phyloP scores from a whole-genome alignment of 2,888 invertebrate species.

The Drosophila fungiperda region DNA sequence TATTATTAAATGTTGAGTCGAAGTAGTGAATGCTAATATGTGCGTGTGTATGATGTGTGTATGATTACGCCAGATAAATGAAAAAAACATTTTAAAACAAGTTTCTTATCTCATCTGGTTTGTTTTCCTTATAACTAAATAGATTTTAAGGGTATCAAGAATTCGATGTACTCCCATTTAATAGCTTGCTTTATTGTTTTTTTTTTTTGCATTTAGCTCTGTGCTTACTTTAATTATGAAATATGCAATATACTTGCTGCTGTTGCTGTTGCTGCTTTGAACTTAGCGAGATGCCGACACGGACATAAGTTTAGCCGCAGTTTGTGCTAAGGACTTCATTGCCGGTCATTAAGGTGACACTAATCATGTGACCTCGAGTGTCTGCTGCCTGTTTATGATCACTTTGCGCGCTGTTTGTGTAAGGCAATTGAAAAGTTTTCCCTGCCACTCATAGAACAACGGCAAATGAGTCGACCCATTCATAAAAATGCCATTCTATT shows the following conservation, averaged over 20 bases:
- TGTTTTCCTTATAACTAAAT: neutral
- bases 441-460: slow-evolving; percentile 35
- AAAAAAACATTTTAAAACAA: neutral
- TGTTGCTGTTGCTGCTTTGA: slow-evolving; percentile 43
- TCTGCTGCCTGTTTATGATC: slow-evolving; percentile 61
- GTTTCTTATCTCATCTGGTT: neutral
- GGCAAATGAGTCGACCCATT: slow-evolving; percentile 57
- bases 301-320: slow-evolving; percentile 17
- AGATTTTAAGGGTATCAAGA: slow-evolving; percentile 6
- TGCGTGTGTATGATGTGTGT: neutral
- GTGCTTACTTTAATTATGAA: slow-evolving; percentile 32
- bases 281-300: slow-evolving; percentile 45
- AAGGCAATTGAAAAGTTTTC: slow-evolving; percentile 50
- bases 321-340: slow-evolving; percentile 32
- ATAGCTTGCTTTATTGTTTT: neutral
- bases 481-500: slow-evolving; percentile 76
- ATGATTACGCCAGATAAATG: neutral
- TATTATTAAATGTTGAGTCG: neutral
- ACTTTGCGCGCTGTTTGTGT: slow-evolving; percentile 69
- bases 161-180: slow-evolving; percentile 1
- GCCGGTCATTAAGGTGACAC: slow-evolving; percentile 64
- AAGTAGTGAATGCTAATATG: neutral
- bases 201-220: slow-evolving; percentile 4
- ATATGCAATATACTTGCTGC: slow-evolving; percentile 42
- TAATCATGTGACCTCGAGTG: slow-evolving; percentile 76